phyloP scores from a whole-genome alignment of 2,797 vertebrate genomes.

The Pseudochaenichthys georgianus region DNA sequence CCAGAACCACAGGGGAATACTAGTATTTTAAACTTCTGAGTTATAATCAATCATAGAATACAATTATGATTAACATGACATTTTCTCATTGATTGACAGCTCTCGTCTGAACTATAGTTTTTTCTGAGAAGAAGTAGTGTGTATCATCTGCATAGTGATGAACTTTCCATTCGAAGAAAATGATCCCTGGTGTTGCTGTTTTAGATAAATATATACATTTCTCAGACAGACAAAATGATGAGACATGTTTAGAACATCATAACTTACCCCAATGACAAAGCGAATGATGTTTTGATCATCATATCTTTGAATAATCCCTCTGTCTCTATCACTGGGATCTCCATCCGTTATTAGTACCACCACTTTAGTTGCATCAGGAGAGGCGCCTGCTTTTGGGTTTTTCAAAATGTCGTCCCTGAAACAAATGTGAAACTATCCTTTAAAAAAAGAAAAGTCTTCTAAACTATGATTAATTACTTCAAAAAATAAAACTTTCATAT shows the following conservation, averaged over 20 bases:
- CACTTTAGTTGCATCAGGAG: constrained; percentile 83
- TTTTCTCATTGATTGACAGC: too few relatives aligned
- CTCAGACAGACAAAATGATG: not conserved
- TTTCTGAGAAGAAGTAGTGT: not conserved
- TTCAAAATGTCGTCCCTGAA: constrained; percentile 76
- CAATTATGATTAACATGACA: too few relatives aligned
- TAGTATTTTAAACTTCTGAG: too few relatives aligned
- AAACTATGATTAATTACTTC: not conserved
- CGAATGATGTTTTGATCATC: constrained; percentile 74
- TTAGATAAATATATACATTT: not conserved
- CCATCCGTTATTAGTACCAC: constrained; percentile 90
- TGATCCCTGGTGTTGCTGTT: not conserved
- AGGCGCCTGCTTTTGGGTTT: constrained; percentile 64
- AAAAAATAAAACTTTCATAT: not conserved
- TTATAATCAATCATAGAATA: too few relatives aligned
- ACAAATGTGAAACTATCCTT: constrained; percentile 22
- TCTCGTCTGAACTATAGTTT: not conserved
- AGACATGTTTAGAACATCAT: not conserved
- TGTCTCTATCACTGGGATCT: constrained; percentile 68
- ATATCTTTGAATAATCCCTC: fast-evolving
- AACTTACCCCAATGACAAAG: constrained; percentile 88
- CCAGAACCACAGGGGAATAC: too few relatives aligned
- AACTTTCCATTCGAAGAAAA: not conserved
- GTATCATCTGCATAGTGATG: not conserved
- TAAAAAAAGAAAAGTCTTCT: not conserved